Percentiles rank a stretch among this genome's conserved stretches.
Conservation (phyloP, 2,113 vertebrate genomes). For the Sardina pilchardus region DNA sequence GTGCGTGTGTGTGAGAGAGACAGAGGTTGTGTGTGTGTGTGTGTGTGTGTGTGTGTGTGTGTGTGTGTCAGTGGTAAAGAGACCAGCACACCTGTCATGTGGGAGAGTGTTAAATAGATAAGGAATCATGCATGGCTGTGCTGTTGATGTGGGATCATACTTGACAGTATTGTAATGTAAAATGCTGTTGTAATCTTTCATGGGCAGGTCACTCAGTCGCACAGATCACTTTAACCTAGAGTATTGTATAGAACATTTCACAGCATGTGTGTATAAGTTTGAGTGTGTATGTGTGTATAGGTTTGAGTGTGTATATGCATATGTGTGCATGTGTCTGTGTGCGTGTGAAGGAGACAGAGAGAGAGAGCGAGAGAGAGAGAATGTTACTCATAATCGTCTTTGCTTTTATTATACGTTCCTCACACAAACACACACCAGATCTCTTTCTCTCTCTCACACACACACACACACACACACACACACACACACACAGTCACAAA, state of each 20-base stretch:
- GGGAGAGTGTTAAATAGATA: neutral
- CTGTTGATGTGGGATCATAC: neutral
- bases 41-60: neutral
- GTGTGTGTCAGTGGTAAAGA: neutral
- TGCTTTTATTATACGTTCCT: too few relatives aligned
- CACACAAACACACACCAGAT: neutral
- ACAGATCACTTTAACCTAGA: neutral
- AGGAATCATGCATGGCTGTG: neutral
- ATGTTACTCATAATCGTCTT: too few relatives aligned
- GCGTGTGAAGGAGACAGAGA: too few relatives aligned
- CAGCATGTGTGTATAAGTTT: too few relatives aligned
- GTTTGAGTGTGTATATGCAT: neutral
- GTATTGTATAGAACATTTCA: too few relatives aligned
- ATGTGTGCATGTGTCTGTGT: slow-evolving; percentile 18
- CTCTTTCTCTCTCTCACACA: neutral
- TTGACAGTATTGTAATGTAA: neutral
- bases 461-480: neutral
- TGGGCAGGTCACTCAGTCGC: neutral
- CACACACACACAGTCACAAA: neutral
- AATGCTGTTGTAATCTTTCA: neutral
- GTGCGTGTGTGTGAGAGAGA: neutral
- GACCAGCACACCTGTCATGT: neutral
- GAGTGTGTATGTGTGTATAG: neutral
- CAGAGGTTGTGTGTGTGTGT: neutral
- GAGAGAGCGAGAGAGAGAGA: too few relatives aligned